Conservation (phyloP, 1,140 invertebrate species). For the Trachelipus rathkii region DNA sequence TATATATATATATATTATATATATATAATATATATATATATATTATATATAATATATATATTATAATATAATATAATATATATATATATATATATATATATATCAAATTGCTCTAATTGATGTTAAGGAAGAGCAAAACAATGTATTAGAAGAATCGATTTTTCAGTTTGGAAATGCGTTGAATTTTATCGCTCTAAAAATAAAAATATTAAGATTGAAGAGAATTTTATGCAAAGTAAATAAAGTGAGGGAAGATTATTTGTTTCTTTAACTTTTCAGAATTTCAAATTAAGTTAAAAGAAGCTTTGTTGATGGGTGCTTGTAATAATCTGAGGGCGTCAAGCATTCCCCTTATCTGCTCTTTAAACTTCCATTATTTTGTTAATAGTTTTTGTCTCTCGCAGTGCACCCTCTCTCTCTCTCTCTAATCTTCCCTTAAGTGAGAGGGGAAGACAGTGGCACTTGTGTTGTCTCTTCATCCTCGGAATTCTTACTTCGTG, state of each 20-base stretch:
- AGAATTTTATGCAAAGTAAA: no score
- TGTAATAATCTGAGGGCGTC: background rate
- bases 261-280: no score
- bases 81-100: constrained; percentile 15
- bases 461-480: background rate
- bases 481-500: no score
- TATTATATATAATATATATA: constrained; percentile 10
- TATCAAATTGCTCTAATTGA: background rate
- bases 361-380: constrained; percentile 4
- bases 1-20: constrained; percentile 10
- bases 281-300: no score
- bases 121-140: no score
- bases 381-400: background rate
- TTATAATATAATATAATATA: no score
- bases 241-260: no score
- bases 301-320: background rate
- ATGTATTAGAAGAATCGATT: no score
- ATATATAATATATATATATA: constrained; percentile 15
- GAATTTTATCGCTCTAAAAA: no score
- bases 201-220: no score
- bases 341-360: background rate
- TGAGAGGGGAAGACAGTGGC: background rate
- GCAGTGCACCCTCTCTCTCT: background rate
- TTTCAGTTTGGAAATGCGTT: no score
- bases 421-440: background rate